Conservation (phyloP, 1,140 invertebrate genomes). For the Calephelis nemesis region DNA sequence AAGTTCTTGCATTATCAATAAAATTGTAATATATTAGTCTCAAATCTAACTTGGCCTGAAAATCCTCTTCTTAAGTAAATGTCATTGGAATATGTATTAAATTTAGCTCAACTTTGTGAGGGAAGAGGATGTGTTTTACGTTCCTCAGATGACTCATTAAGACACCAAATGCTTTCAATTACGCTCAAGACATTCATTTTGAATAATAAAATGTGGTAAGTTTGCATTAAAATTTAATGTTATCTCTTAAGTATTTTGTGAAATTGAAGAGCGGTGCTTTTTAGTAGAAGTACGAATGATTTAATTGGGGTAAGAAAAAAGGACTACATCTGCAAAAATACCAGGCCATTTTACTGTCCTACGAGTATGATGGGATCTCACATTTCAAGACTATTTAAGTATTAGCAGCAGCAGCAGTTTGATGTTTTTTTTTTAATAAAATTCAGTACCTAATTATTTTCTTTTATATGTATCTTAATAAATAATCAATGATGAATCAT, state of each 20-base stretch:
- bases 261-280: no score
- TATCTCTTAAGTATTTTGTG: neutral
- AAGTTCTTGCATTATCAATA: no score
- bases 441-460: no score
- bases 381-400: no score
- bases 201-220: slow-evolving; percentile 2
- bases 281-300: neutral
- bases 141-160: slow-evolving; percentile 12
- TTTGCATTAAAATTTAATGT: slow-evolving; percentile 7
- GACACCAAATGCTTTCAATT: slow-evolving; percentile 13
- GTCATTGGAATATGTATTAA: slow-evolving; percentile 1
- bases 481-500: no score
- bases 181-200: slow-evolving; percentile 7
- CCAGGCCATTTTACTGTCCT: no score
- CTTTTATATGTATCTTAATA: no score
- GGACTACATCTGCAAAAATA: neutral
- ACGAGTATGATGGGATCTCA: no score
- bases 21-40: neutral
- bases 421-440: no score
- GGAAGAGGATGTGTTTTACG: slow-evolving; percentile 2
- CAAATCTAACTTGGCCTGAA: neutral
- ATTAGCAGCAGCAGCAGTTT: no score
- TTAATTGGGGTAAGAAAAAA: neutral
- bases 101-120: no score
- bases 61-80: slow-evolving; percentile 3